These are phyloP conservation scores for Xiphydria camelus DNA, from an alignment of 2,888 invertebrate genomes.

Conservation along the genomic window DNA sequence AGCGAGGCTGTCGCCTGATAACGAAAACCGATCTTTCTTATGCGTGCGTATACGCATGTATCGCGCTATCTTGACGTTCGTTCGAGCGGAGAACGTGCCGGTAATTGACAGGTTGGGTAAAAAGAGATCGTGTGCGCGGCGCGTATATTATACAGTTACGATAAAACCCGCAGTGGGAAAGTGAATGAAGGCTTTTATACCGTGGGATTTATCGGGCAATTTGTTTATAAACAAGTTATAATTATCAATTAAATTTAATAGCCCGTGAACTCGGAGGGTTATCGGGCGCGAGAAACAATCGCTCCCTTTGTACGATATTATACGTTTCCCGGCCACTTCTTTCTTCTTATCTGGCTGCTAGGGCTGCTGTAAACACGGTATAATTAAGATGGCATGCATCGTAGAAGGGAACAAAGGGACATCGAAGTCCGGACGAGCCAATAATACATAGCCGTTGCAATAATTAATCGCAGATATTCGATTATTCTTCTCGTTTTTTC, in stretches of 20 bases:
- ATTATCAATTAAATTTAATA: conserved; percentile 32
- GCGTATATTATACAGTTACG: not conserved
- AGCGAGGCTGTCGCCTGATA: not conserved
- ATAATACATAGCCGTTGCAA: no score
- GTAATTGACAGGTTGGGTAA: conserved; percentile 23
- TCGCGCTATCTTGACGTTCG: not conserved
- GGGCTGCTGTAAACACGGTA: no score
- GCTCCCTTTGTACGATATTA: no score
- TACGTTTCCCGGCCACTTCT: no score
- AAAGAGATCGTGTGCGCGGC: conserved; percentile 10
- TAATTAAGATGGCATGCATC: no score
- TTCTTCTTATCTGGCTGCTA: no score
- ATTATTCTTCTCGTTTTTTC: no score
- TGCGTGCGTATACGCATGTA: no score
- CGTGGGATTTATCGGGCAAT: conserved; percentile 24
- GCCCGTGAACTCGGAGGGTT: conserved; percentile 29
- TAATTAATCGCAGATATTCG: no score
- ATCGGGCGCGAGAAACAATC: conserved; percentile 34
- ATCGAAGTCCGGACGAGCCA: no score
- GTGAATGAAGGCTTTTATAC: conserved; percentile 30
- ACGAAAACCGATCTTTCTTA: not conserved
- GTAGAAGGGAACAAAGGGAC: no score
- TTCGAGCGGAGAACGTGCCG: conserved; percentile 1
- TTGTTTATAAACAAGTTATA: conserved; percentile 35
- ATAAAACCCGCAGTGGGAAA: no score